A percentile compares a stretch with the other conserved stretches of the same genome.
Conservation (phyloP, 2,888 invertebrate species). For the Andrena dorsata region DNA sequence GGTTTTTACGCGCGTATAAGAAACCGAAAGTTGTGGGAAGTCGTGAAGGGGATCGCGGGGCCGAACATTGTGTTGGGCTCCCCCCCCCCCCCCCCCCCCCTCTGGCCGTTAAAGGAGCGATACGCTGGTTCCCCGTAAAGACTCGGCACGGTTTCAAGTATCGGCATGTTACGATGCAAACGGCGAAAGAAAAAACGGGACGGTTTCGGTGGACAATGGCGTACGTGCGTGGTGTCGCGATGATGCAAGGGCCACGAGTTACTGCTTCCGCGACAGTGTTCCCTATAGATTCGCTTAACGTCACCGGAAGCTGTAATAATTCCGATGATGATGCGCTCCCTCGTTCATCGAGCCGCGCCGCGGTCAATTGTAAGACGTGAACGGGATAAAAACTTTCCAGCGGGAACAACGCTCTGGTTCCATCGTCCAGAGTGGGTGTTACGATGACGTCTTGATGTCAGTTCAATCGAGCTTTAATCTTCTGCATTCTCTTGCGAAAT, state of each 20-base stretch:
- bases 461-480: too few species aligned
- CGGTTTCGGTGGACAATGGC: conserved; percentile 2
- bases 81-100: background rate
- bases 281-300: conserved; percentile 78
- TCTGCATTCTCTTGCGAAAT: too few species aligned
- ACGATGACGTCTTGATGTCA: background rate
- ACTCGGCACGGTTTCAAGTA: background rate
- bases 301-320: conserved; percentile 82
- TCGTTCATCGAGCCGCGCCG: conserved; percentile 64
- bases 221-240: conserved; percentile 53
- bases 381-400: conserved; percentile 50
- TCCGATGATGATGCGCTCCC: conserved; percentile 69
- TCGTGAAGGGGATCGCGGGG: conserved; percentile 18
- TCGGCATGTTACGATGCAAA: background rate
- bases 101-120: background rate
- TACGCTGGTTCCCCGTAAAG: background rate
- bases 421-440: background rate
- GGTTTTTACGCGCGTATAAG: conserved; percentile 18
- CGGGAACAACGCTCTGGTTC: background rate
- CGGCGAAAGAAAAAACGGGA: background rate
- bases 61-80: background rate
- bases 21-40: conserved; percentile 23
- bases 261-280: conserved; percentile 73
- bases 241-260: conserved; percentile 75
- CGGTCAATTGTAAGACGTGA: conserved; percentile 68